Conservation (phyloP, 2,797 vertebrate genomes). For the Pseudotriccus pelzelni region DNA sequence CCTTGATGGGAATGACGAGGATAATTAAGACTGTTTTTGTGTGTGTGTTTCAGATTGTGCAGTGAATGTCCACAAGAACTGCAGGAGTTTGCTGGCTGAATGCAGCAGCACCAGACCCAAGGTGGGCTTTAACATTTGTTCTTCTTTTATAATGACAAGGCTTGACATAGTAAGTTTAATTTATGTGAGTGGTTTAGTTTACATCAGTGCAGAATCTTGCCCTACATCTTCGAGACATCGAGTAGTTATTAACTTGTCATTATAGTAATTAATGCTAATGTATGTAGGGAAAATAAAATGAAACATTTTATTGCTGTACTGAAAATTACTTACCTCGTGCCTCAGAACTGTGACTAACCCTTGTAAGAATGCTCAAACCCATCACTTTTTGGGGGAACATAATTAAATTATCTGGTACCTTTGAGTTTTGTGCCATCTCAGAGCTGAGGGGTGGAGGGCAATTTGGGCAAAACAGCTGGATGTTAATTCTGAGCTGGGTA, state of each 20-base stretch:
- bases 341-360: neutral
- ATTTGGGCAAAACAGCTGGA: fast-evolving
- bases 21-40: neutral
- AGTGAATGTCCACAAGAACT: constrained; percentile 90
- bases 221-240: neutral
- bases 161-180: neutral
- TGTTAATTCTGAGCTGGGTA: neutral
- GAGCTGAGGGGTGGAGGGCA: neutral
- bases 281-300: neutral
- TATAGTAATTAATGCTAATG: neutral
- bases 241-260: neutral
- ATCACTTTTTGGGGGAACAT: neutral
- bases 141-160: neutral
- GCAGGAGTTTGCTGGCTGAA: constrained; percentile 86
- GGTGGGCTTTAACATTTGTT: constrained; percentile 73
- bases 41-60: constrained; percentile 80
- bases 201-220: neutral
- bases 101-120: constrained; percentile 86
- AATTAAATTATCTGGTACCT: neutral
- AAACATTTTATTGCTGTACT: neutral
- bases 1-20: neutral
- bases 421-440: neutral
- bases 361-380: neutral
- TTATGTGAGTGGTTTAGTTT: neutral
- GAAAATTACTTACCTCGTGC: neutral